Evolutionary conservation across 1,140 invertebrate species (phyloP), one percentile per base, ranked within the genome.

Genomic region (Leucophenga varia): DNA sequence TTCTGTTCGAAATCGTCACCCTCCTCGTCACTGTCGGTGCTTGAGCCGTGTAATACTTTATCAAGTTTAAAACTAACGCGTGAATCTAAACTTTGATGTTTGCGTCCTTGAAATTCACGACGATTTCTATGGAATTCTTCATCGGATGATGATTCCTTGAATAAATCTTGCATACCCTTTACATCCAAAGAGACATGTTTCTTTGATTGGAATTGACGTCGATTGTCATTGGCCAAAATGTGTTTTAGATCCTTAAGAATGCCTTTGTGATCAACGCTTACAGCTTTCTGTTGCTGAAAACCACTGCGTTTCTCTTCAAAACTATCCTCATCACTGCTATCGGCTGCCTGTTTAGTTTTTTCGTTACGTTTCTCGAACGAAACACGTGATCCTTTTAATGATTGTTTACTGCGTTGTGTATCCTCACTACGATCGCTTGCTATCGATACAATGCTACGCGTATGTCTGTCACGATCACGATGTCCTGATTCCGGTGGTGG

Each of bases 131-230:
- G 59, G 38, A 75, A 75, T 16, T 75, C 72, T 51, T 75, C 72
- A 39, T 75, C 73, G 2, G 69, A 72, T 0, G 73, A 75, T 1
- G 68, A 73, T 2, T 69, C 72, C 20, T 72, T 75, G 3, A 75
- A 56, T 19, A 75, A 39, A 51, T 74, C 64, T 32, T 74, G 52
- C 9, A 74, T 43, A 16, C 64, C 61, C 48, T 74, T 75, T 2
- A 75, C 52, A 37, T 75, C 72, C 6, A 75, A 39, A 13, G 73
- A 75, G 2, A 75, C 73, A 43, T 75, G 73, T 43, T 75, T 75
- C 36, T 75, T 75, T 13, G 70, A 57, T 61, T 75, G 73, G 42
- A 75, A 75, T 41, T 72, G 61, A 0, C 61, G 55, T 0, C 73
- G 59, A 58, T 75, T 72, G 35, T 73, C 72, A 47, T 55, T 64